These are phyloP conservation scores for Amphipyra berbera DNA, from an alignment of 2,888 invertebrate genomes.

Conservation along the genomic window DNA sequence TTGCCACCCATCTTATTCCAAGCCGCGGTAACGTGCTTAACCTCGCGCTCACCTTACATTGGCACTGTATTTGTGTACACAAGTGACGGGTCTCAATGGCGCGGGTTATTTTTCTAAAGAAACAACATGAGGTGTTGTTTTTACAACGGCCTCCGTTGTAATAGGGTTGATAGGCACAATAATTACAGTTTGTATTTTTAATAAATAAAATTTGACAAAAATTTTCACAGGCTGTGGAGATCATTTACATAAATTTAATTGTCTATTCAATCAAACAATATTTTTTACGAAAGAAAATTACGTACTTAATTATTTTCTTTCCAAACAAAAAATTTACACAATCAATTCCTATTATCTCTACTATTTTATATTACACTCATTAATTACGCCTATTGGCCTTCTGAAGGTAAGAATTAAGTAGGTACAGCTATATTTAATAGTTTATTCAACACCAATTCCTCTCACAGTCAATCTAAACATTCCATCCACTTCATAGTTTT, in stretches of 20 bases:
- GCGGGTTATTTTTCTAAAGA: conserved; percentile 56
- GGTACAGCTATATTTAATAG: no score
- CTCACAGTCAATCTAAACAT: background rate
- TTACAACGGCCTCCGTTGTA: conserved; percentile 41
- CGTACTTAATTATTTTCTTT: no score
- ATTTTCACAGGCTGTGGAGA: background rate
- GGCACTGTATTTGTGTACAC: conserved; percentile 18
- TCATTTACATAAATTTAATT: background rate
- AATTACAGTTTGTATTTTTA: background rate
- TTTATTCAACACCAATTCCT: no score
- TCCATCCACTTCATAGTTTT: no score
- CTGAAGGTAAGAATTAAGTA: no score
- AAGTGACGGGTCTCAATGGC: conserved; percentile 43
- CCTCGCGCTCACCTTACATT: conserved; percentile 5
- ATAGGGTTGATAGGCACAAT: conserved; percentile 37
- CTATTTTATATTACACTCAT: no score
- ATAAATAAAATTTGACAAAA: background rate
- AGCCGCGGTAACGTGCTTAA: conserved; percentile 5
- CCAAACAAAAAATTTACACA: no score
- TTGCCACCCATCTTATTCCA: conserved; percentile 3
- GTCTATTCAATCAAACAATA: background rate
- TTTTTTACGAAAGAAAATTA: no score
- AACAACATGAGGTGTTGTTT: conserved; percentile 52
- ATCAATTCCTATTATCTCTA: no score
- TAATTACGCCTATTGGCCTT: no score